These are phyloP conservation scores for Entomobrya multifasciata DNA, from an alignment of 2,888 invertebrate genomes.

Conservation along the genomic window DNA sequence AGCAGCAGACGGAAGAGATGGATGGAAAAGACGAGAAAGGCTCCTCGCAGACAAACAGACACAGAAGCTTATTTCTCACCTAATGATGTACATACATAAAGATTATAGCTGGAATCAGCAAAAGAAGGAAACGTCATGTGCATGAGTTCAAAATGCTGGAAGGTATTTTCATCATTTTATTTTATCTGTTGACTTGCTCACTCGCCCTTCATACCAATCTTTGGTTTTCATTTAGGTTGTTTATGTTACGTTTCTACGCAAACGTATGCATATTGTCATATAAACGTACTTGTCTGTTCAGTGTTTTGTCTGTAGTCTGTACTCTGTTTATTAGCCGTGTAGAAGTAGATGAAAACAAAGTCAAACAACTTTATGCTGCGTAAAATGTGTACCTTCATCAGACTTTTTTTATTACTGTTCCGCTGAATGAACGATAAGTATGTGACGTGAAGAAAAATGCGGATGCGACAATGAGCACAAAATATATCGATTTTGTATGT, in stretches of 20 bases:
- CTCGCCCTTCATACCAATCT: background rate
- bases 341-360: background rate
- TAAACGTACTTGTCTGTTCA: too few species aligned
- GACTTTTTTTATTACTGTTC: too few species aligned
- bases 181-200: constrained; percentile 13
- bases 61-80: constrained; percentile 56
- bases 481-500: too few species aligned
- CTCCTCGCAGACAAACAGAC: constrained; percentile 28
- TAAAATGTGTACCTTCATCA: too few species aligned
- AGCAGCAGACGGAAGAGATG: background rate
- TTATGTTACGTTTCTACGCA: too few species aligned
- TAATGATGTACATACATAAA: constrained; percentile 44
- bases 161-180: constrained; percentile 50
- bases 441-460: too few species aligned
- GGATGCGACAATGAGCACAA: too few species aligned
- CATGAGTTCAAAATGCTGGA: constrained; percentile 23
- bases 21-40: constrained; percentile 25
- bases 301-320: too few species aligned
- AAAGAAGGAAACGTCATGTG: constrained; percentile 35
- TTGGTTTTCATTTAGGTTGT: too few species aligned
- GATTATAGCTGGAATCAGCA: constrained; percentile 18
- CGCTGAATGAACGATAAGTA: too few species aligned
- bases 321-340: background rate
- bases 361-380: too few species aligned
- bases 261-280: too few species aligned